Evolutionary conservation across 2,888 invertebrate genomes (phyloP).

Genomic region (Sinelater perroti): DNA sequence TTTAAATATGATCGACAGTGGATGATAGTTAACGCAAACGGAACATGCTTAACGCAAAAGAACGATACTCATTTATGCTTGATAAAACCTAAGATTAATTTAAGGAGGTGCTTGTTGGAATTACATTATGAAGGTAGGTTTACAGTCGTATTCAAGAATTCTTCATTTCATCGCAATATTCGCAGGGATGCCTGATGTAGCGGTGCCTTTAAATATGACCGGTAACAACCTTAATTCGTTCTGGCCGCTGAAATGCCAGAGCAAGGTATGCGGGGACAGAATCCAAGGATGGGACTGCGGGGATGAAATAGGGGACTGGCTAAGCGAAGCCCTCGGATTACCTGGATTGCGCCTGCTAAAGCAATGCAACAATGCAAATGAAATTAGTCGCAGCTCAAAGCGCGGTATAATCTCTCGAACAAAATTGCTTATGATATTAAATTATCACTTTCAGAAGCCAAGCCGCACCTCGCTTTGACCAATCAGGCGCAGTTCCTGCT

Average conservation of each 20-base stretch:
- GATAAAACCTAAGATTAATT: constrained; percentile 76
- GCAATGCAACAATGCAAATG: constrained; percentile 60
- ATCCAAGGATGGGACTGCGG: constrained; percentile 88
- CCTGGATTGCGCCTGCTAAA: constrained; percentile 75
- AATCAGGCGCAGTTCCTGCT: constrained; percentile 90
- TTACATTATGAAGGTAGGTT: constrained; percentile 68
- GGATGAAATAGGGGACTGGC: constrained; percentile 80
- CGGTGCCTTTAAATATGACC: constrained; percentile 13
- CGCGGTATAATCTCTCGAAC: no score
- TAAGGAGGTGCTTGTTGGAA: constrained; percentile 64
- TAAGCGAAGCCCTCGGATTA: constrained; percentile 74
- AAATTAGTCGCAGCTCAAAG: constrained; percentile 44
- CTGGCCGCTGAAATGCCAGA: constrained; percentile 66
- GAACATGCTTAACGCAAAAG: constrained; percentile 90
- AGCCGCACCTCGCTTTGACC: constrained; percentile 68
- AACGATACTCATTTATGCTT: constrained; percentile 80
- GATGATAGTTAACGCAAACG: constrained; percentile 88
- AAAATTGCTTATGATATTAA: no score
- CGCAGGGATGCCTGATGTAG: constrained; percentile 16
- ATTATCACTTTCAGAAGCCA: constrained; percentile 46
- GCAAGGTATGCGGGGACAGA: constrained; percentile 86
- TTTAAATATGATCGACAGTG: constrained; percentile 90
- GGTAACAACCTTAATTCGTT: not conserved
- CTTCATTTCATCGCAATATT: not conserved
- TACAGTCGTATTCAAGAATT: not conserved